Evolutionary conservation across 2,888 invertebrate species (phyloP), one percentile per base, ranked within the genome.

Genomic region (Plusia festucae): DNA sequence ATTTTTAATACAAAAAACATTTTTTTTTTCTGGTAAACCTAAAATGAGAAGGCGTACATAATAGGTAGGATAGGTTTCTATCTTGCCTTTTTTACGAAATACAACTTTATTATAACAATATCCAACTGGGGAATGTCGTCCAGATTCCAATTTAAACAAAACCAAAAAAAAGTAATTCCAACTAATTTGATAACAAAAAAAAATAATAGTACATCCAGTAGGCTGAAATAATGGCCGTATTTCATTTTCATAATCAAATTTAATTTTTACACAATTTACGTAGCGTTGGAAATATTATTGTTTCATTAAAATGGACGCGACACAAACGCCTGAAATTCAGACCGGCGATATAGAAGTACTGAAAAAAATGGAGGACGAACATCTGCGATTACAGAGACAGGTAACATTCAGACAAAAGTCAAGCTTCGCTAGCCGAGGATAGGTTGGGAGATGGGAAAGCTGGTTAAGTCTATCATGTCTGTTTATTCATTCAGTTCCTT

Each of bases 351-450:
- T 88, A 9, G 93, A 94, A 0, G 69, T 92, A 0, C 54, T 86
- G 44, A 91, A 87, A 70, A 95, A 93, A 65, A 90, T 91, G 86
- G 94, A 95, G 58, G 94, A 94, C 32, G 94, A 94, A 52, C 93
- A 93, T 72, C 70, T 92, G 1, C 82, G 91, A n/a, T 67, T 93
- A 0, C 93, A 93, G 52, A 88, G 94, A 87, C 93, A 94, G 84
- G 94, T 87, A 16, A 32, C 70, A 8, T 18, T 30, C 30, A 30
- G 30, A 30, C 49, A 24, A 40, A 18, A 22, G 16, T 22, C 4
- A 34, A 40, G 7, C 16, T 22, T 18, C n/a, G 18, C 16, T 46
- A n/a, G 18, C 4, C 8, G 16, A 44, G 16, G 40, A 0, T 40
- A 15, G n/a, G n/a, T 13, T 5, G 40, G 30, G 30, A 0, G 9